These are phyloP conservation scores for Dromococcyx pavoninus DNA, from an alignment of 2,797 vertebrate species.

Conservation along the genomic window DNA sequence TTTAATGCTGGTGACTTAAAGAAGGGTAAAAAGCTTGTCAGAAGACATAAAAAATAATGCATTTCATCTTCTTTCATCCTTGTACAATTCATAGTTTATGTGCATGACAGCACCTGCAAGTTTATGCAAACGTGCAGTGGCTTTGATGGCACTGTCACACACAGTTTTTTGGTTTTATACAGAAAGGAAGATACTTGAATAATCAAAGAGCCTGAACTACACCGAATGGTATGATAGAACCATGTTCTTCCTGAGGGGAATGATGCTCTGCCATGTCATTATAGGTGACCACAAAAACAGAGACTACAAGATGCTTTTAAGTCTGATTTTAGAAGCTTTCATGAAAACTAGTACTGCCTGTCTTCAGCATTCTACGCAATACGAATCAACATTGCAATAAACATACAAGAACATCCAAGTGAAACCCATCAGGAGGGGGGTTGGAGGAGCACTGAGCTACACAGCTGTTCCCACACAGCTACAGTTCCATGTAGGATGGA, in stretches of 20 bases:
- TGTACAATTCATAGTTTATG: background rate
- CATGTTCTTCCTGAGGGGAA: fast-evolving
- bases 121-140: background rate
- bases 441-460: background rate
- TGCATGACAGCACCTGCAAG: background rate
- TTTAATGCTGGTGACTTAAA: background rate
- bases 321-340: conserved; percentile 14
- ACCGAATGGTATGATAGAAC: fast-evolving
- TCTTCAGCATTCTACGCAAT: background rate
- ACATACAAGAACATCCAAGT: background rate
- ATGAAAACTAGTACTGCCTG: background rate
- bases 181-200: background rate
- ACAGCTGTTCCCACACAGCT: background rate
- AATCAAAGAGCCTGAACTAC: background rate
- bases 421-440: background rate
- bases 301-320: conserved; percentile 2
- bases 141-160: background rate
- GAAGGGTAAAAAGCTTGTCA: background rate
- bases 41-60: background rate
- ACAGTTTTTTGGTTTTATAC: background rate
- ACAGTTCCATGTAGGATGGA: fast-evolving
- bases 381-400: background rate
- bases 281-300: background rate
- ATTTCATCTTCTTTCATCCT: conserved; percentile 5
- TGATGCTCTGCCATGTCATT: background rate